Percentiles rank a stretch among this genome's conserved stretches.
Evolutionary conservation across 92 coral and sea anemone species (phyloP).

Genomic region (Heteractis magnifica): DNA sequence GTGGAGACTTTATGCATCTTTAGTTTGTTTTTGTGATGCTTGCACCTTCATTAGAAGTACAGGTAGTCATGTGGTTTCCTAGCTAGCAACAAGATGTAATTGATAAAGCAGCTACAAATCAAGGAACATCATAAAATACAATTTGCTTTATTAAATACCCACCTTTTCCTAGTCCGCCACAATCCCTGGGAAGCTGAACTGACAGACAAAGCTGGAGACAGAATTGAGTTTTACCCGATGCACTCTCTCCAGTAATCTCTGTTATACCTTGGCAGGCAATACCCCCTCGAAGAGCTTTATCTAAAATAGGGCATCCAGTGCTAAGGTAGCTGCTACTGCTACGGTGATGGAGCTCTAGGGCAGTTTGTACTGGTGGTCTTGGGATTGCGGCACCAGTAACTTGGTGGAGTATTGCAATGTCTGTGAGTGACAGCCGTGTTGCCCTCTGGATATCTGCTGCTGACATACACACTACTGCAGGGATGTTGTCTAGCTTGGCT

Average conservation of each 20-base stretch:
- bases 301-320: conserved; percentile 77
- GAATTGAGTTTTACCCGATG: conserved; percentile 90
- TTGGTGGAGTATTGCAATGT: conserved; percentile 66
- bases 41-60: too few species aligned
- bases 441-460: conserved; percentile 78
- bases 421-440: conserved; percentile 75
- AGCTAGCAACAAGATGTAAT: too few species aligned
- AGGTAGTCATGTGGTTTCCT: too few species aligned
- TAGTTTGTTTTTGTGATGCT: too few species aligned
- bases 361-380: conserved; percentile 74
- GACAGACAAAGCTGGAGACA: conserved; percentile 88
- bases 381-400: conserved; percentile 62
- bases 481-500: conserved; percentile 61
- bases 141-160: not conserved
- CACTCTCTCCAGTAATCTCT: conserved; percentile 91
- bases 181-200: conserved; percentile 77
- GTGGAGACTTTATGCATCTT: too few species aligned
- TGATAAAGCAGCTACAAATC: too few species aligned
- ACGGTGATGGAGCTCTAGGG: conserved; percentile 57
- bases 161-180: conserved; percentile 90
- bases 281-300: conserved; percentile 72
- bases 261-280: conserved; percentile 77
- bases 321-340: conserved; percentile 43
- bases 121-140: not conserved
- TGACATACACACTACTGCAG: conserved; percentile 74